Evolutionary conservation across 2,113 vertebrate species (phyloP).

Genomic region (Stomatorhinus ivindoensis): DNA sequence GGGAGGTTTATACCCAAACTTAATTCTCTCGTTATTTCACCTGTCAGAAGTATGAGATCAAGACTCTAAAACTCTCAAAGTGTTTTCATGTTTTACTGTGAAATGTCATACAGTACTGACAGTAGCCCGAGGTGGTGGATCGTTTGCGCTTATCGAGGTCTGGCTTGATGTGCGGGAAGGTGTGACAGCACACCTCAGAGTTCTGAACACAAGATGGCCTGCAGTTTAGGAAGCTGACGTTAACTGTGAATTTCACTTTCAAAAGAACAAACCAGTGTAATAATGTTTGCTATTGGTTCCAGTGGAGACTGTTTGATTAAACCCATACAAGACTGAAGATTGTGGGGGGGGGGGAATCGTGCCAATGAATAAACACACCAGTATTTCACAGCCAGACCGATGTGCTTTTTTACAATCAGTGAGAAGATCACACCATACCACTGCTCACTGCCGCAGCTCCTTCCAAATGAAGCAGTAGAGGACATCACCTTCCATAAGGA

Average conservation of each 20-base stretch:
- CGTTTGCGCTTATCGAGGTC: background rate
- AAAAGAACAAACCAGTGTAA: slow-evolving; percentile 49
- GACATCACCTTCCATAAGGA: background rate
- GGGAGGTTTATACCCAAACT: background rate
- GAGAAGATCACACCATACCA: background rate
- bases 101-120: background rate
- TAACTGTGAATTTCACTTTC: slow-evolving; percentile 20
- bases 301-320: slow-evolving; percentile 61
- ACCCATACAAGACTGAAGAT: slow-evolving; percentile 58
- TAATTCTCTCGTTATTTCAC: background rate
- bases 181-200: background rate
- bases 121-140: background rate
- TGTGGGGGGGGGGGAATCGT: slow-evolving; percentile 59
- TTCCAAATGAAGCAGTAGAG: background rate
- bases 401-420: background rate
- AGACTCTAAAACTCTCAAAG: background rate
- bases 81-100: background rate
- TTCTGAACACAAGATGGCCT: background rate
- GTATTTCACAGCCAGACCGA: slow-evolving; percentile 59
- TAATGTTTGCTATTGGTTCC: slow-evolving; percentile 41
- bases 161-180: background rate
- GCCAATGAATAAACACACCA: slow-evolving; percentile 74
- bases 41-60: background rate
- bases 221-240: background rate
- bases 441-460: background rate